Evolutionary conservation across 2,797 vertebrate genomes (phyloP).

Genomic region (Limosa lapponica): DNA sequence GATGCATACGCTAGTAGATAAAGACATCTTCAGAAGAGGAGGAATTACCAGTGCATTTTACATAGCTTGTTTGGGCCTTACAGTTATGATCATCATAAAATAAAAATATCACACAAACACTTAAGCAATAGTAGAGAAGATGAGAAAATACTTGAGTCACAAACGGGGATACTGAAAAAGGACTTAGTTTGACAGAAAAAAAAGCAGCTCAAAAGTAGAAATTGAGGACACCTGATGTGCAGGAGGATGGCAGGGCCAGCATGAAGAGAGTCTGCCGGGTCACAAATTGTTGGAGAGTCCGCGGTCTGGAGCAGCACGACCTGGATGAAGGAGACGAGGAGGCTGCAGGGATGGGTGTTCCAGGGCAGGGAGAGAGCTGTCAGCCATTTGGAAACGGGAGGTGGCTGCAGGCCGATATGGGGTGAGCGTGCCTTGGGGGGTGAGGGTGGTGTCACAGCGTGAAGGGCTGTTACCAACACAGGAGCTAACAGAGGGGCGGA

Average conservation of each 20-base stretch:
- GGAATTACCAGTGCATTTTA: background rate
- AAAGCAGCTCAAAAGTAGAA: background rate
- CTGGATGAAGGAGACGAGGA: rapidly evolving
- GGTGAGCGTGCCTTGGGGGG: rapidly evolving
- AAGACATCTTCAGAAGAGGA: background rate
- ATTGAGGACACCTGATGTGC: background rate
- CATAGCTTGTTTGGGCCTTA: background rate
- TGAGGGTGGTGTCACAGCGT: background rate
- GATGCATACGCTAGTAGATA: background rate
- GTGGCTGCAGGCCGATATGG: rapidly evolving
- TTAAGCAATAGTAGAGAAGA: background rate
- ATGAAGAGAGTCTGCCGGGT: rapidly evolving
- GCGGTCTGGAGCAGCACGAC: rapidly evolving
- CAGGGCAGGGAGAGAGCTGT: too few relatives aligned
- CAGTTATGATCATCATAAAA: background rate
- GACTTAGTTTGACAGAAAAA: background rate
- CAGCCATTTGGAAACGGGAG: rapidly evolving
- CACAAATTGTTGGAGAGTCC: rapidly evolving
- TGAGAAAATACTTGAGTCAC: background rate
- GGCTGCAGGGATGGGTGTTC: rapidly evolving
- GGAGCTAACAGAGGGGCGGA: too few relatives aligned
- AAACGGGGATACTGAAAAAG: background rate
- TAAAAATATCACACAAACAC: background rate
- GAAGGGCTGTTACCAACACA: rapidly evolving
- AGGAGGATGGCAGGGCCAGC: rapidly evolving